phyloP scores from a whole-genome alignment of 2,888 invertebrate species.

The Phyllotreta cruciferae region DNA sequence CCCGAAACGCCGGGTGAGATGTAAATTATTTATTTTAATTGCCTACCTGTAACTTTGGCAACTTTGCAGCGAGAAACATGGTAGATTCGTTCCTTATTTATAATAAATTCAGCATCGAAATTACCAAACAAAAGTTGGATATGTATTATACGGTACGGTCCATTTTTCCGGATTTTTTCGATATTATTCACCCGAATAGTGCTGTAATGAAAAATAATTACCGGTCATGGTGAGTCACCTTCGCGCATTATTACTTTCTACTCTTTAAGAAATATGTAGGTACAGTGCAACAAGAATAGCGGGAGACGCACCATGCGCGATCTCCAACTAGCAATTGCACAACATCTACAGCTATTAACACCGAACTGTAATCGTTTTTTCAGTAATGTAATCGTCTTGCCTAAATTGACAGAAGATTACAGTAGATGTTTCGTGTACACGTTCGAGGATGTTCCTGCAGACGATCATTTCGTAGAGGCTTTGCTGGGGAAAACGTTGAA shows the following conservation, averaged over 20 bases:
- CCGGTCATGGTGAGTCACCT: background rate
- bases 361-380: background rate
- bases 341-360: background rate
- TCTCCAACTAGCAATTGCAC: background rate
- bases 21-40: background rate
- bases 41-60: background rate
- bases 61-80: conserved; percentile 1
- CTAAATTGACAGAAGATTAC: background rate
- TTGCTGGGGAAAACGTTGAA: background rate
- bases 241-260: no score
- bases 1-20: conserved; percentile 17
- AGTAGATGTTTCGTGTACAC: background rate
- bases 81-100: conserved; percentile 31
- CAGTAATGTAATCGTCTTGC: conserved; percentile 6
- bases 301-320: background rate
- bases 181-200: conserved; percentile 27
- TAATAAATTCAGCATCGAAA: conserved; percentile 38
- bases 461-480: background rate
- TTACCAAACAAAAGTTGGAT: conserved; percentile 36
- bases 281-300: background rate
- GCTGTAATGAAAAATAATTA: conserved; percentile 10
- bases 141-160: conserved; percentile 37
- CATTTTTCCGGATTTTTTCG: conserved; percentile 33
- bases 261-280: no score
- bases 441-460: background rate